These are phyloP conservation scores for Gallinago media DNA, from an alignment of 2,113 vertebrate species.

Conservation along the genomic window DNA sequence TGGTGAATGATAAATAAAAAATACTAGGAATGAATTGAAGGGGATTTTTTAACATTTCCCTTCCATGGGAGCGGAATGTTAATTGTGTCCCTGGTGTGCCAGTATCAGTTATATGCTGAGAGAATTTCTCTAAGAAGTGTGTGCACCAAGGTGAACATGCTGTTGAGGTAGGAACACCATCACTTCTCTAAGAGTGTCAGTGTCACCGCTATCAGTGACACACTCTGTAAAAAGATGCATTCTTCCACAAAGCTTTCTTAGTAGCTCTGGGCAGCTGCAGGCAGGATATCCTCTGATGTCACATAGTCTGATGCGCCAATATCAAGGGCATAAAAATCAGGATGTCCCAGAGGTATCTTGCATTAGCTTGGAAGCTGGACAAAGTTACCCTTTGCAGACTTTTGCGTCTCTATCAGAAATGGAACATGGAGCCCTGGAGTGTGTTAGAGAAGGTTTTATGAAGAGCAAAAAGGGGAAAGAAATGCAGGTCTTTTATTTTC, in stretches of 20 bases:
- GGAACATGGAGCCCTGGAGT: background rate
- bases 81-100: background rate
- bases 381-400: background rate
- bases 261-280: background rate
- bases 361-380: background rate
- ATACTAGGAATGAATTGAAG: background rate
- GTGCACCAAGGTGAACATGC: background rate
- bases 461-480: background rate
- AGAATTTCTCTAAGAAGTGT: background rate
- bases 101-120: background rate
- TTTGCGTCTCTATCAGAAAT: background rate
- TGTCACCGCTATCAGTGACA: fast-evolving
- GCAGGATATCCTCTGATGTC: background rate
- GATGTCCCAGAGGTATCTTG: background rate
- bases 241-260: background rate
- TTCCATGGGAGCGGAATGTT: background rate
- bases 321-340: background rate
- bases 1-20: background rate
- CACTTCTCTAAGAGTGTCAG: background rate
- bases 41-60: background rate
- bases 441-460: background rate
- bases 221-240: background rate
- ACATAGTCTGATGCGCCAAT: background rate
- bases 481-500: background rate
- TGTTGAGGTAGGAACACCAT: background rate